Evolutionary conservation across 2,113 vertebrate genomes (phyloP).

Genomic region (Myotis lucifugus): DNA sequence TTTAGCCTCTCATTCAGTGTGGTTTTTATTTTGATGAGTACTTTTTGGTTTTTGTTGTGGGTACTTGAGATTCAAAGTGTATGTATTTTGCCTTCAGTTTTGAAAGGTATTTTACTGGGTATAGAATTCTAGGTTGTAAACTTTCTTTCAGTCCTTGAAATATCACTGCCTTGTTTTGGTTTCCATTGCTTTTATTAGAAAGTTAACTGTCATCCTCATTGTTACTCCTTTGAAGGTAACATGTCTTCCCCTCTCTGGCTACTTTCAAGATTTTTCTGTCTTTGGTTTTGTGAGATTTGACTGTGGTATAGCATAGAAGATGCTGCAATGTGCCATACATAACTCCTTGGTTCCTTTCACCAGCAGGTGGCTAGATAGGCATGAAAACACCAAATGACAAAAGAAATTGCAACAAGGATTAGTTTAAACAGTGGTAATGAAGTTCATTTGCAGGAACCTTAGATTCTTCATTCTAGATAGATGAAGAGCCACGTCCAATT

Average conservation of each 20-base stretch:
- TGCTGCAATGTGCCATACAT: accelerated
- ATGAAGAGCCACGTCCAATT: background rate
- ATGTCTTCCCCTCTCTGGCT: background rate
- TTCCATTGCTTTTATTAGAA: background rate
- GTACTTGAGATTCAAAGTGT: background rate
- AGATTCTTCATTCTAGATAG: background rate
- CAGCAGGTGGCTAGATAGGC: background rate
- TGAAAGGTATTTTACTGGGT: background rate
- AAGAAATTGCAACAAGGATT: background rate
- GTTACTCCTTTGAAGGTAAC: background rate
- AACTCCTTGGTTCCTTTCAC: background rate
- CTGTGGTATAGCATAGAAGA: background rate
- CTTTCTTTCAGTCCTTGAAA: background rate
- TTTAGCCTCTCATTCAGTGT: conserved; percentile 7
- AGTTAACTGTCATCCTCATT: background rate
- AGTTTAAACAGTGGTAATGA: background rate
- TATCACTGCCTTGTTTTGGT: background rate
- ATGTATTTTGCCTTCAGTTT: background rate
- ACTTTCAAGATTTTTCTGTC: background rate
- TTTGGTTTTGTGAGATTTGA: background rate
- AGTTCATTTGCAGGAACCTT: background rate
- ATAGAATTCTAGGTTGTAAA: background rate
- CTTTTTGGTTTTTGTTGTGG: background rate
- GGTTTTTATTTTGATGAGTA: background rate
- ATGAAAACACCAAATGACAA: background rate